Evolutionary conservation across 2,113 vertebrate genomes (phyloP).

Genomic region (Capreolus pygargus): DNA sequence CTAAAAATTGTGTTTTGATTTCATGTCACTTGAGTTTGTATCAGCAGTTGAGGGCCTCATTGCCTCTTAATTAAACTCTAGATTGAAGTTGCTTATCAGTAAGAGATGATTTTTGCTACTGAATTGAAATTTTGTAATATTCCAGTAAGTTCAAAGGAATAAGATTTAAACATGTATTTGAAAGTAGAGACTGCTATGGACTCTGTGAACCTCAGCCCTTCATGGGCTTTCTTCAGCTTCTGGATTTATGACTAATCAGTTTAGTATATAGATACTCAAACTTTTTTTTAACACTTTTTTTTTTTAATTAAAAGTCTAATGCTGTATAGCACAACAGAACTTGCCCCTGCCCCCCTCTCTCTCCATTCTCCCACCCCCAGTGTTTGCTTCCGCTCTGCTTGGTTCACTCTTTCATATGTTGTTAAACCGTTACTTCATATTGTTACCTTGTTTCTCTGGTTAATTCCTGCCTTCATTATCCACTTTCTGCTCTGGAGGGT

Average conservation of each 20-base stretch:
- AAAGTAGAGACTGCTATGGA: not conserved
- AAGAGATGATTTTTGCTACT: not conserved
- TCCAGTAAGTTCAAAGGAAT: not conserved
- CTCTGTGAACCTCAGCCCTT: not conserved
- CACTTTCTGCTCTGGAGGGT: not conserved
- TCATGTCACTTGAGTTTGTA: not conserved
- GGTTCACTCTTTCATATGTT: not conserved
- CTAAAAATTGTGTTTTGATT: accelerated
- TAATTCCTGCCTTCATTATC: not conserved
- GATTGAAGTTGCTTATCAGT: not conserved
- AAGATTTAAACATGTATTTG: not conserved
- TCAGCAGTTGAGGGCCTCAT: accelerated
- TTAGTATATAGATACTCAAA: not conserved
- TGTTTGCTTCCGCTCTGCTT: not conserved
- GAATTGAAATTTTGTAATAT: not conserved
- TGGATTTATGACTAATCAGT: not conserved
- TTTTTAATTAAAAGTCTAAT: not conserved
- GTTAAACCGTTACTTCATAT: not conserved
- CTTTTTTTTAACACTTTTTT: too few relatives aligned
- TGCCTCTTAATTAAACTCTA: not conserved
- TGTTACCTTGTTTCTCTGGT: not conserved
- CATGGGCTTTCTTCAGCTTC: not conserved
- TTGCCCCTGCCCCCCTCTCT: not conserved
- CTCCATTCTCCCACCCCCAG: accelerated
- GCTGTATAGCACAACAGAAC: accelerated